Conservation (phyloP, 2,888 invertebrate genomes). For the Oligia fasciuncula region DNA sequence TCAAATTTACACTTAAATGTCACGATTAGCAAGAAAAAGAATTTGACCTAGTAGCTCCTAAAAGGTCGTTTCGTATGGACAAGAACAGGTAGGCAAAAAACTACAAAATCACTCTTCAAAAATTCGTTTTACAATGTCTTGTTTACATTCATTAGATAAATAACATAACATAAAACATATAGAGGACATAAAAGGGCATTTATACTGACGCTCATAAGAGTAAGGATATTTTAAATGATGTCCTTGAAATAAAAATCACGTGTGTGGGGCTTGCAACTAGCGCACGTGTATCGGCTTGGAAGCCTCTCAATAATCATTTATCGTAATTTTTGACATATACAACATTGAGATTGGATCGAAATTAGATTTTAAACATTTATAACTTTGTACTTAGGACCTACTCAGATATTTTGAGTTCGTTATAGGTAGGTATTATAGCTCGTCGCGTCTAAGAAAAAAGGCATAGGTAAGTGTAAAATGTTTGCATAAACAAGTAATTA, state of each 20-base stretch:
- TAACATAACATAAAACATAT: neutral
- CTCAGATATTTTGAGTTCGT: too few species aligned
- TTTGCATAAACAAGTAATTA: too few species aligned
- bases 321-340: neutral
- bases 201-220: too few species aligned
- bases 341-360: neutral
- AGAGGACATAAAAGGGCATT: neutral
- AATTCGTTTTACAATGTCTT: neutral
- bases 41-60: too few species aligned
- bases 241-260: neutral
- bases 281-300: neutral
- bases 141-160: neutral
- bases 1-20: neutral
- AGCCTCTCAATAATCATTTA: neutral
- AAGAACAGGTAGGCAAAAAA: too few species aligned
- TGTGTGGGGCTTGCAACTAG: neutral
- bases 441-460: too few species aligned
- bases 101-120: too few species aligned
- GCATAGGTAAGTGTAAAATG: too few species aligned
- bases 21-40: neutral
- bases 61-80: too few species aligned
- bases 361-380: neutral
- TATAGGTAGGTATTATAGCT: too few species aligned
- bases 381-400: neutral
- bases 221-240: neutral